A percentile compares a stretch with the other conserved stretches of the same genome.
Evolutionary conservation across 2,113 vertebrate species (phyloP).

Genomic region (Sarotherodon lohbergeri): DNA sequence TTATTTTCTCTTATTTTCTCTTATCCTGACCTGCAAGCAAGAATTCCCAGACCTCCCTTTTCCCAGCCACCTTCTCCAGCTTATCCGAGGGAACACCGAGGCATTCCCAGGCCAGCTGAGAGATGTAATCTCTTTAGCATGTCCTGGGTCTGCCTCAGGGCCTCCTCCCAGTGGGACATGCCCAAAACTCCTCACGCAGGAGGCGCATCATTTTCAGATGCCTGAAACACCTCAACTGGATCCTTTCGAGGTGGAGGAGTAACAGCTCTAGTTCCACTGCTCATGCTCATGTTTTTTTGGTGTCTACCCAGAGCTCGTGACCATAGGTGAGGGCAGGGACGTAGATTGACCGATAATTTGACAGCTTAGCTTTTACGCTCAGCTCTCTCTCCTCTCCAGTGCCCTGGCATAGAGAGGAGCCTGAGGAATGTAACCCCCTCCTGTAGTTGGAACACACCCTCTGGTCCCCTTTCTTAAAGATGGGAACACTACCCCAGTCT

Average conservation of each 20-base stretch:
- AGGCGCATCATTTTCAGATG: rapidly evolving
- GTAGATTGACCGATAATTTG: background rate
- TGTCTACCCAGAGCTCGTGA: background rate
- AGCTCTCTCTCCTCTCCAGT: background rate
- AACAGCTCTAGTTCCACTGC: background rate
- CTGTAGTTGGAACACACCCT: too few species aligned
- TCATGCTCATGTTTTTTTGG: rapidly evolving
- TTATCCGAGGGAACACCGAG: rapidly evolving
- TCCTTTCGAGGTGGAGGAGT: background rate
- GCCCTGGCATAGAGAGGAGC: background rate
- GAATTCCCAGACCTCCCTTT: rapidly evolving
- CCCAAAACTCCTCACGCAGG: background rate
- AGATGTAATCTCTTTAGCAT: rapidly evolving
- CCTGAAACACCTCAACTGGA: background rate
- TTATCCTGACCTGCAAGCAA: background rate
- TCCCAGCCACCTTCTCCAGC: background rate
- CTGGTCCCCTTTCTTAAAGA: background rate
- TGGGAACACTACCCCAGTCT: background rate
- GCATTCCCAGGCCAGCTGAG: background rate
- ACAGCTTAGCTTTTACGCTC: rapidly evolving
- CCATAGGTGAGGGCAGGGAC: background rate
- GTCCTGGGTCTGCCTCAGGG: rapidly evolving
- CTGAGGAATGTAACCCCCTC: background rate
- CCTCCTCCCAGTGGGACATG: rapidly evolving
- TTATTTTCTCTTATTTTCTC: background rate